These are phyloP conservation scores for Paramuricea clavata DNA, from an alignment of 92 coral and sea anemone genomes.

Conservation along the genomic window DNA sequence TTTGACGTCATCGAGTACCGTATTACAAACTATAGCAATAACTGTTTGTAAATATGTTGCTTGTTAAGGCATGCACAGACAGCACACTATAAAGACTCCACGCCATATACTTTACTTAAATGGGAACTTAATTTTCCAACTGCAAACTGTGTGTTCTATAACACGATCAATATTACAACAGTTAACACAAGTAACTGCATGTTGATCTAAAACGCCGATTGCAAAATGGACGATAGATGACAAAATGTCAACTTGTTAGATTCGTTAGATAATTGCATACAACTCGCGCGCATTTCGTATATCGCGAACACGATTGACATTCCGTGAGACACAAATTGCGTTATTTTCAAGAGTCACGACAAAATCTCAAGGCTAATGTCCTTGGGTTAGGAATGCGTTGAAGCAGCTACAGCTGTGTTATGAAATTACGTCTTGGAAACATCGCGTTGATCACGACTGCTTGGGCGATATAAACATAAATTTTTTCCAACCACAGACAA, in stretches of 20 bases:
- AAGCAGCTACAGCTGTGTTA: slow-evolving; percentile 50
- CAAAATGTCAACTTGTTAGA: slow-evolving; percentile 49
- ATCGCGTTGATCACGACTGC: background rate
- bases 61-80: slow-evolving; percentile 22
- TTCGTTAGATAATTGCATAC: slow-evolving; percentile 55
- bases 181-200: slow-evolving; percentile 44
- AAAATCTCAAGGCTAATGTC: slow-evolving; percentile 40
- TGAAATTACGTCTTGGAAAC: slow-evolving; percentile 40
- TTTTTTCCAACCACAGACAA: slow-evolving; percentile 38
- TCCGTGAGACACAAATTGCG: background rate
- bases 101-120: background rate
- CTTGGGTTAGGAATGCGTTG: slow-evolving; percentile 45
- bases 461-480: slow-evolving; percentile 35
- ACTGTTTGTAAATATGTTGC: slow-evolving; percentile 24
- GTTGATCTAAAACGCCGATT: slow-evolving; percentile 49
- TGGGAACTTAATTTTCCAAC: background rate
- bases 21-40: slow-evolving; percentile 23
- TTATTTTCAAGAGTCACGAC: slow-evolving; percentile 17
- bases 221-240: slow-evolving; percentile 49
- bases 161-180: slow-evolving; percentile 27
- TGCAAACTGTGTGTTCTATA: background rate
- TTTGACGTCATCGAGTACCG: background rate
- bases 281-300: slow-evolving; percentile 21
- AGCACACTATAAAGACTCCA: background rate
- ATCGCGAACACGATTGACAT: slow-evolving; percentile 1